These are phyloP conservation scores for Gymnocephalus cernua DNA, from an alignment of 2,113 vertebrate species.

Conservation along the genomic window DNA sequence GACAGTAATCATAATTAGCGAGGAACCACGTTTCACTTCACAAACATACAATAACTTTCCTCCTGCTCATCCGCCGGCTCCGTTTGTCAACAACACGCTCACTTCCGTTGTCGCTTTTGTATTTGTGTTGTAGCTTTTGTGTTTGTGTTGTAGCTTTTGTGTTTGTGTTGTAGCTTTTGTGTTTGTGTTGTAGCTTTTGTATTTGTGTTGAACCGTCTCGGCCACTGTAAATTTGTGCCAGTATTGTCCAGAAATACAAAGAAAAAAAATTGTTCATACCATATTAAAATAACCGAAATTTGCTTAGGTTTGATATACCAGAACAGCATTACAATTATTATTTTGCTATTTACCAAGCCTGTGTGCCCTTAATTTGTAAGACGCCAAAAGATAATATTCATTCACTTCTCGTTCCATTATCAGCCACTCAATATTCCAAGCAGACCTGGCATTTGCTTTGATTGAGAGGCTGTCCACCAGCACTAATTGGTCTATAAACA, in stretches of 20 bases:
- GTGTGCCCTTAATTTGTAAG: conserved; percentile 4
- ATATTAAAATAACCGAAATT: neutral
- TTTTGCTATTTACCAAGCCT: conserved; percentile 4
- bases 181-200: too few relatives aligned
- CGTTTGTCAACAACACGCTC: too few relatives aligned
- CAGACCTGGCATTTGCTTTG: conserved; percentile 74
- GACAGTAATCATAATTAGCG: too few relatives aligned
- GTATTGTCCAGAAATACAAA: neutral
- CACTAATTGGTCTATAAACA: conserved; percentile 78
- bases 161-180: too few relatives aligned
- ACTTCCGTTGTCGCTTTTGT: too few relatives aligned
- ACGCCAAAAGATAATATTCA: conserved; percentile 53
- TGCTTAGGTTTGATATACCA: neutral
- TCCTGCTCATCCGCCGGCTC: too few relatives aligned
- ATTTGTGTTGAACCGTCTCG: too few relatives aligned
- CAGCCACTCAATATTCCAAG: conserved; percentile 72
- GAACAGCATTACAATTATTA: neutral
- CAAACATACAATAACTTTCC: too few relatives aligned
- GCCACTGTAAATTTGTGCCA: too few relatives aligned
- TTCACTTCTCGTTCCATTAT: conserved; percentile 49
- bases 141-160: too few relatives aligned
- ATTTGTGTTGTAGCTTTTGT: too few relatives aligned
- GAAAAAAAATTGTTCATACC: neutral
- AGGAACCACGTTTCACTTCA: too few relatives aligned
- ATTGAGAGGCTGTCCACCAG: conserved; percentile 65